These are phyloP conservation scores for Platichthys stellatus DNA, from an alignment of 2,113 vertebrate species.

Conservation along the genomic window DNA sequence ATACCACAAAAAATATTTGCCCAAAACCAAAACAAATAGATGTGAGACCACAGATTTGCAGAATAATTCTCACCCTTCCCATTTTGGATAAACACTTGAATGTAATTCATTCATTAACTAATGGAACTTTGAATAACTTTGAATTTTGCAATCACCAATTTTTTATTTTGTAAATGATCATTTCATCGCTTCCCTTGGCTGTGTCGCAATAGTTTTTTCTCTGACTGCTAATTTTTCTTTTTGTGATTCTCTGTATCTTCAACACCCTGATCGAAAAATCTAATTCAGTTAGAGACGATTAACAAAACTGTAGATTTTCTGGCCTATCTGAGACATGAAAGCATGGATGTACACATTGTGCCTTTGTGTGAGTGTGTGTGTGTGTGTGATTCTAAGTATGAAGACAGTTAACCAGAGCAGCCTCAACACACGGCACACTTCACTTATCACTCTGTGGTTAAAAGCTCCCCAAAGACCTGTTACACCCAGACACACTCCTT, in stretches of 20 bases:
- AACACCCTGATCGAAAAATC: not conserved
- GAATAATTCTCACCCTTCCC: too few species aligned
- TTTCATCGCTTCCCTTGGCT: too few species aligned
- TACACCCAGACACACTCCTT: constrained; percentile 58
- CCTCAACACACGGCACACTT: constrained; percentile 65
- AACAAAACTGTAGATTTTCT: not conserved
- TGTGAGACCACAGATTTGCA: too few species aligned
- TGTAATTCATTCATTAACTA: not conserved
- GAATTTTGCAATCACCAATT: too few species aligned
- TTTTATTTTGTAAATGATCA: too few species aligned
- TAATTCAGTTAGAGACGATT: not conserved
- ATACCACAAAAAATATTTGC: not conserved
- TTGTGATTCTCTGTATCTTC: not conserved
- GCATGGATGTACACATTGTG: not conserved
- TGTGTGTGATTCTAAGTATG: too few species aligned
- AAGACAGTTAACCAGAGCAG: constrained; percentile 46
- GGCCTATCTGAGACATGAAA: not conserved
- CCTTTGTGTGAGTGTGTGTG: too few species aligned
- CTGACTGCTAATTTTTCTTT: too few species aligned
- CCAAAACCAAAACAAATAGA: too few species aligned
- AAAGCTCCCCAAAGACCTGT: constrained; percentile 70
- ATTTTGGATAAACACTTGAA: too few species aligned
- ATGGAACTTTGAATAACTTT: too few species aligned
- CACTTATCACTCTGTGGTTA: constrained; percentile 70
- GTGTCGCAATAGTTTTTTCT: too few species aligned